Conservation (phyloP, 37 sponge, comb jelly and placozoan species). For the Chondrilla cf. caribensis region DNA sequence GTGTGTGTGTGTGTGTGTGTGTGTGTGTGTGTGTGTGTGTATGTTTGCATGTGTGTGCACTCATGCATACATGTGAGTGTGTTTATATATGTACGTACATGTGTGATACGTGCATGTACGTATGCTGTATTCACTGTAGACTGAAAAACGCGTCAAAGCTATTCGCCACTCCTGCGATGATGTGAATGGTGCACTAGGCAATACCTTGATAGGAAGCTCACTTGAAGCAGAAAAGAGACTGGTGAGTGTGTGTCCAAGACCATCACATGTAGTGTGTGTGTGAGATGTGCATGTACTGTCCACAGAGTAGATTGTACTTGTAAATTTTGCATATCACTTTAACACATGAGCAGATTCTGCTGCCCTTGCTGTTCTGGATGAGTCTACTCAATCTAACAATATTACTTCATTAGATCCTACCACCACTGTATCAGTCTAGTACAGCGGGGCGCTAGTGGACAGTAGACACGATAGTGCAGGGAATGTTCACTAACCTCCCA, state of each 20-base stretch:
- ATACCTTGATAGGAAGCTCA: background rate
- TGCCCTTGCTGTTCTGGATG: too few species aligned
- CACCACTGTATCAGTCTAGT: too few species aligned
- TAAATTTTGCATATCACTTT: too few species aligned
- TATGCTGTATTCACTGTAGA: background rate
- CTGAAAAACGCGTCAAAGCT: slow-evolving; percentile 18
- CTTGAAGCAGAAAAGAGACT: slow-evolving; percentile 13
- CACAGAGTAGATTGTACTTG: too few species aligned
- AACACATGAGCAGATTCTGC: too few species aligned
- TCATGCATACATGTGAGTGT: background rate
- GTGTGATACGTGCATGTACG: too few species aligned
- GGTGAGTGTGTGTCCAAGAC: background rate
- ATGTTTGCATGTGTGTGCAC: background rate
- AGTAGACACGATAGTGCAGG: too few species aligned
- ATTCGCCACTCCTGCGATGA: background rate
- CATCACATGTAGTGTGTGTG: background rate
- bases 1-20: background rate
- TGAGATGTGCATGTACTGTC: too few species aligned
- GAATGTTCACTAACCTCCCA: too few species aligned
- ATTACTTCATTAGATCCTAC: too few species aligned
- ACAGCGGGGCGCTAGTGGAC: too few species aligned
- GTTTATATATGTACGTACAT: background rate
- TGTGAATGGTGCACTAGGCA: background rate
- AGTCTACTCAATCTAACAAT: too few species aligned
- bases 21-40: slow-evolving; percentile 22